A percentile compares a stretch with the other conserved stretches of the same genome.
These are phyloP conservation scores for Eudyptes chrysolophus DNA, from an alignment of 2,113 vertebrate species.

Conservation along the genomic window DNA sequence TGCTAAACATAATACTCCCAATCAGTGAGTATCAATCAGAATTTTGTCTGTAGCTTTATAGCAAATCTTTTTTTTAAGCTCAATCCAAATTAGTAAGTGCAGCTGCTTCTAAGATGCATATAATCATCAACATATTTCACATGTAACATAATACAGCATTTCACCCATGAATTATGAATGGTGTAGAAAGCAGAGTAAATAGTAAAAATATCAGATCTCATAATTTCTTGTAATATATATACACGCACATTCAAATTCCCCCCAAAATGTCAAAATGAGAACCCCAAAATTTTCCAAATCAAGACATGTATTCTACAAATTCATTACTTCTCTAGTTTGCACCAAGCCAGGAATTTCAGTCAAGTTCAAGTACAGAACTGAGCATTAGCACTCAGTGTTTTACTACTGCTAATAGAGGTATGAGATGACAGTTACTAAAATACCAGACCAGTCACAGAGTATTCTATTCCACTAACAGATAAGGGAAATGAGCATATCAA, in stretches of 20 bases:
- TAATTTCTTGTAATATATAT: neutral
- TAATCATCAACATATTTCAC: neutral
- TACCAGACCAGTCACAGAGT: neutral
- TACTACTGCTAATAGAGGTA: neutral
- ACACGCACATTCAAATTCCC: neutral
- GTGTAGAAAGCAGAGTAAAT: neutral
- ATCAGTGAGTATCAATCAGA: neutral
- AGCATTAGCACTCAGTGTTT: neutral
- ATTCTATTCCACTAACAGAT: neutral
- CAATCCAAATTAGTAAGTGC: neutral
- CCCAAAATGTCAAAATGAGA: neutral
- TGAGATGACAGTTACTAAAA: neutral
- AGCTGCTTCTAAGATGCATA: neutral
- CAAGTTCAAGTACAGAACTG: neutral
- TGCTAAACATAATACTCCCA: neutral
- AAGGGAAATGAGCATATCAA: neutral
- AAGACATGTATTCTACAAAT: neutral
- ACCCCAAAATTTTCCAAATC: neutral
- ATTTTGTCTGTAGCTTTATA: neutral
- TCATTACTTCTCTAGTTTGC: neutral
- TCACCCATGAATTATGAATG: neutral
- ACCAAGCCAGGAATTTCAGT: neutral
- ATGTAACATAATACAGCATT: neutral
- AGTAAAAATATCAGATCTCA: neutral
- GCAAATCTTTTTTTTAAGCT: neutral